phyloP scores from a whole-genome alignment of 53 echinoderm and acorn worm species.

The Zoroaster sp. region DNA sequence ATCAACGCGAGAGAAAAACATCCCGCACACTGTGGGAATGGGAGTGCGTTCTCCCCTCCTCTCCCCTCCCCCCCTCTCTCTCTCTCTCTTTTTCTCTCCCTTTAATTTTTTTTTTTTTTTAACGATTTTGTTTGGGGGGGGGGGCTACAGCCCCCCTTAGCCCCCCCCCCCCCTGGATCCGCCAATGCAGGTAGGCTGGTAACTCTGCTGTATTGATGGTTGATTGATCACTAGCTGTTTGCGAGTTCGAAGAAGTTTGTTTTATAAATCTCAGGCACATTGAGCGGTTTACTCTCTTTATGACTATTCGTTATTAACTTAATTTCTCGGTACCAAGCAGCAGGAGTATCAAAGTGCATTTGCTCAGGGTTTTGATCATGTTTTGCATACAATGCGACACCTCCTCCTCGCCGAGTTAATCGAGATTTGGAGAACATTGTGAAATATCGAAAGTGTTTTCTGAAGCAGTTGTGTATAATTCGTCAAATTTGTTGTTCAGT shows the following conservation, averaged over 20 bases:
- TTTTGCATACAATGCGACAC: not conserved
- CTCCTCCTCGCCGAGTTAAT: not conserved
- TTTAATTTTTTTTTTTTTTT: too few species aligned
- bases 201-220: not conserved
- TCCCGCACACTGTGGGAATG: too few species aligned
- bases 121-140: too few species aligned
- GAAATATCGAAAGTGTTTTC: not conserved
- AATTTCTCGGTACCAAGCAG: constrained; percentile 33
- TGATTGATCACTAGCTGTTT: constrained; percentile 6
- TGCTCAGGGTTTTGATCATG: not conserved
- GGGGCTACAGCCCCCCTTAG: too few species aligned
- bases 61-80: too few species aligned
- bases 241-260: not conserved
- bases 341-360: not conserved
- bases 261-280: not conserved
- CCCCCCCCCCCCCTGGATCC: too few species aligned
- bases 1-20: too few species aligned
- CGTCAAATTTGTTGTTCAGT: not conserved
- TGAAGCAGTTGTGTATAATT: not conserved
- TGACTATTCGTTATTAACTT: not conserved
- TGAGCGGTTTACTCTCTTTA: not conserved
- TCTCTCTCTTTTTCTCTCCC: too few species aligned
- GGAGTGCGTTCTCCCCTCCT: too few species aligned
- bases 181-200: constrained; percentile 41
- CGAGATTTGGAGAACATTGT: not conserved